These are phyloP conservation scores for Lasioglossum figueresi DNA, from an alignment of 2,888 invertebrate genomes.

Conservation along the genomic window DNA sequence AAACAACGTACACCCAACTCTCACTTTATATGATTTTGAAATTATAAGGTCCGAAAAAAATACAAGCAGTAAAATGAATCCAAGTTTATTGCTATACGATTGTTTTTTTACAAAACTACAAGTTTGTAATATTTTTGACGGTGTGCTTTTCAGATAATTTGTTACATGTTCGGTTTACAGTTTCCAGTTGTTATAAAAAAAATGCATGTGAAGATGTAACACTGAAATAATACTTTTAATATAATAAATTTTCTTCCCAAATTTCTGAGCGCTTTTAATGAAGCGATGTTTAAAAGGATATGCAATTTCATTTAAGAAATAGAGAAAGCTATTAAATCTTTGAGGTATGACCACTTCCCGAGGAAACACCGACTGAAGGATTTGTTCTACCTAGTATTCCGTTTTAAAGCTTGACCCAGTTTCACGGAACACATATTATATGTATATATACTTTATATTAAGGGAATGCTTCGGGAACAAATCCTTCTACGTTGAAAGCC, in stretches of 20 bases:
- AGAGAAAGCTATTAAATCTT: background rate
- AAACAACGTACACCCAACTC: too few species aligned
- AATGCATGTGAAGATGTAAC: background rate
- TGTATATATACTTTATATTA: slow-evolving; percentile 2
- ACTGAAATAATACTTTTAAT: background rate
- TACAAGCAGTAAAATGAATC: too few species aligned
- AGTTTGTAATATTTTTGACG: too few species aligned
- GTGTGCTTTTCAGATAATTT: background rate
- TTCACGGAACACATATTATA: background rate
- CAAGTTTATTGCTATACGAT: too few species aligned
- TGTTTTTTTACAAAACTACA: too few species aligned
- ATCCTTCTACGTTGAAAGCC: background rate
- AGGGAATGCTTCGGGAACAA: background rate
- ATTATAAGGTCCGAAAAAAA: background rate
- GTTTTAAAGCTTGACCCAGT: background rate
- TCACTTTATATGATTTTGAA: background rate
- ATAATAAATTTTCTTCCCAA: background rate
- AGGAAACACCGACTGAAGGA: background rate
- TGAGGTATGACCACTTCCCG: background rate
- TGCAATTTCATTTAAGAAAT: background rate
- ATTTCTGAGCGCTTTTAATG: background rate
- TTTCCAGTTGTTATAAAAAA: background rate
- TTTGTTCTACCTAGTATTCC: background rate
- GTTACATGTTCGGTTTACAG: background rate
- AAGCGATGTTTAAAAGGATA: background rate